Evolutionary conservation across 2,888 invertebrate genomes (phyloP), one percentile per base, ranked within the genome.

Genomic region (Limnephilus lunatus): DNA sequence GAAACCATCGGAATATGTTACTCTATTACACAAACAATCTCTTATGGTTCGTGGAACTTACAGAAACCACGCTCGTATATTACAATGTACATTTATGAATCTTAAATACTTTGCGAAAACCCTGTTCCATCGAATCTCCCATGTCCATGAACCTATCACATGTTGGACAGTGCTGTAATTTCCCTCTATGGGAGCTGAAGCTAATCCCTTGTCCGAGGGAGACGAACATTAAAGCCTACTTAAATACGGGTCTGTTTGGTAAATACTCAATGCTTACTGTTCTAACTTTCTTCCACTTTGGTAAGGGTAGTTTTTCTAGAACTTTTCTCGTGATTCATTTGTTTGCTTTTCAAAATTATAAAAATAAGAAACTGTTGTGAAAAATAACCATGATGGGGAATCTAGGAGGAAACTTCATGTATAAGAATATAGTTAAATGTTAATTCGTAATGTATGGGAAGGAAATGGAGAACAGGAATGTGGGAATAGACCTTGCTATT

Each of bases 91-190:
- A 53, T 19, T 15, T 53, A 53, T 4, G 19, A 53, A 15, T 68
- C 5, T 4, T 68, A 25, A 68, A n/a, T 2, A 9, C 25, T 25
- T 83, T 83, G 25, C 25, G 14, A 83, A 83, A 19, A 25, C 35
- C 83, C 35, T 83, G 83, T 35, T 19, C 32, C 25, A 25, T 19
- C 25, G n/a, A 68, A n/a, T 68, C 68, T n/a, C n/a, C 7, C 68
- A 68, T 68, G 68, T 68, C 9, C 9, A 25, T 68, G 68, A 68
- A 68, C 25, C 68, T 68, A 82, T 44, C 48, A 48, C 48, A 44
- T 30, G 86, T 86, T 86, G 39, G 39, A 86, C 25, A 86, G 48
- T 25, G 39, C 12, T 44, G 86, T 48, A 86, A 86, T 86, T 86
- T 48, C 86, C 48, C 48, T 86, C 86, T 2, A 12, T 35, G 44